A percentile compares a stretch with the other conserved stretches of the same genome.
Conservation (phyloP, 92 coral and sea anemone genomes). For the Zoanthus sansibaricus region DNA sequence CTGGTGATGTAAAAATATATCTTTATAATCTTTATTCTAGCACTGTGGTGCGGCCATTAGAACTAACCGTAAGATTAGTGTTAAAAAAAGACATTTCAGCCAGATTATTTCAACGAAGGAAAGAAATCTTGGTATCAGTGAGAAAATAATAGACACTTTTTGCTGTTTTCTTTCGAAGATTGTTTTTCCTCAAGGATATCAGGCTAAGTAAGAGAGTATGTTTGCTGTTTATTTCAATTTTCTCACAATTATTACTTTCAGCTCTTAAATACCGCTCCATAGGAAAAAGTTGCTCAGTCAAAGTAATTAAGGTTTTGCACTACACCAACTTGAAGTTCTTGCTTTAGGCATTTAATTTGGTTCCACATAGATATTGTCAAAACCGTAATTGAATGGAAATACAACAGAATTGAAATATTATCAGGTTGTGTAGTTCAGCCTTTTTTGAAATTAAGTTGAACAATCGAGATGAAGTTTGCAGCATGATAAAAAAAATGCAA, state of each 20-base stretch:
- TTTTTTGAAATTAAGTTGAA: too few relatives aligned
- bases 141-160: background rate
- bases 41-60: background rate
- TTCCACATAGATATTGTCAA: too few relatives aligned
- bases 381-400: too few relatives aligned
- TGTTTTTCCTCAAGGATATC: background rate
- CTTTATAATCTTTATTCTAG: conserved; percentile 2
- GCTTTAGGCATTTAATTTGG: background rate
- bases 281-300: background rate
- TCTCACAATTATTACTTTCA: background rate
- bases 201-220: background rate
- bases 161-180: background rate
- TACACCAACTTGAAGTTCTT: background rate
- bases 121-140: too few relatives aligned
- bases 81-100: background rate
- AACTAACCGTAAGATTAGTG: background rate
- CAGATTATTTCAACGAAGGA: background rate
- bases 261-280: background rate
- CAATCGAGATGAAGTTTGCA: too few relatives aligned
- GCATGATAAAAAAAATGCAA: too few relatives aligned
- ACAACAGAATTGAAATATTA: too few relatives aligned
- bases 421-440: too few relatives aligned
- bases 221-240: background rate
- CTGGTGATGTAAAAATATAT: conserved; percentile 2
- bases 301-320: background rate